These are phyloP conservation scores for Rousettus madagascariensis DNA, from an alignment of 2,797 vertebrate species.

Conservation along the genomic window DNA sequence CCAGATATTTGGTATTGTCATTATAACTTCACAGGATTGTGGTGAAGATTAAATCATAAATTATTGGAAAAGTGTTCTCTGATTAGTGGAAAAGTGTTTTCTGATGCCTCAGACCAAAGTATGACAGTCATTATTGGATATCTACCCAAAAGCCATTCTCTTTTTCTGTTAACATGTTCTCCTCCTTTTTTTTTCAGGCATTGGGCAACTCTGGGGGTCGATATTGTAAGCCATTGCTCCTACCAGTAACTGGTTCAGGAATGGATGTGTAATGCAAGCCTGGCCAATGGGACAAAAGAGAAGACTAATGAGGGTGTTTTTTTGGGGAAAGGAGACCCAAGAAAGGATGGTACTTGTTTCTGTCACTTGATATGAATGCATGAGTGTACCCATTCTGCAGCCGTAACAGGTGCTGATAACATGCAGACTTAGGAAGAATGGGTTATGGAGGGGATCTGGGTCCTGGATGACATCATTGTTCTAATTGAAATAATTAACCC, in stretches of 20 bases:
- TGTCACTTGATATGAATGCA: background rate
- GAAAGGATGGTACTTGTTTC: background rate
- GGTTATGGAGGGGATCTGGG: background rate
- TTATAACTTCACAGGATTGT: background rate
- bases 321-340: background rate
- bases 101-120: background rate
- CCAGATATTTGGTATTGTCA: background rate
- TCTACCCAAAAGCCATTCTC: background rate
- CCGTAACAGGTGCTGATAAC: background rate
- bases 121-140: background rate
- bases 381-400: background rate
- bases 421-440: background rate
- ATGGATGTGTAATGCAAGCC: background rate
- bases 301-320: background rate
- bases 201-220: background rate
- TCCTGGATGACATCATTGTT: background rate
- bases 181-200: background rate
- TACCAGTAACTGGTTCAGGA: background rate
- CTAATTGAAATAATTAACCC: background rate
- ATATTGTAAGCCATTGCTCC: background rate
- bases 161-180: background rate
- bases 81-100: background rate
- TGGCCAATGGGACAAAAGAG: background rate
- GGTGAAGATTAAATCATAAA: background rate
- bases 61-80: background rate